Conservation (phyloP, 2,797 vertebrate species). For the Orestias chungarensis region DNA sequence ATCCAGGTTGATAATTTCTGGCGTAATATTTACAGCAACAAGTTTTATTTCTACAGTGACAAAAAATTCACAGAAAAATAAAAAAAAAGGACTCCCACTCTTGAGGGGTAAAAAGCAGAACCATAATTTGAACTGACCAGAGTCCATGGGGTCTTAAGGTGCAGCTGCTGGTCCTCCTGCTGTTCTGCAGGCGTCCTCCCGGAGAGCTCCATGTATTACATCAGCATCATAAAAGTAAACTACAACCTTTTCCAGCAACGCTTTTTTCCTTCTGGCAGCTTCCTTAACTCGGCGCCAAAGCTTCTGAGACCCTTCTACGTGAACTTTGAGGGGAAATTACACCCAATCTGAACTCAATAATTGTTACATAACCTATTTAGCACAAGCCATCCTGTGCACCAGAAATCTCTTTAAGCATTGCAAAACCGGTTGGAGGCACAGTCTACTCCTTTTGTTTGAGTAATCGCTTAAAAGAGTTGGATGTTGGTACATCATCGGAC, state of each 20-base stretch:
- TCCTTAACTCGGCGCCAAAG: constrained; percentile 29
- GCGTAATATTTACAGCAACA: neutral
- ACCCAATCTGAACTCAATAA: constrained; percentile 41
- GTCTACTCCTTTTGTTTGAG: constrained; percentile 14
- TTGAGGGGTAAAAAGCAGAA: neutral
- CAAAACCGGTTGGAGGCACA: constrained; percentile 16
- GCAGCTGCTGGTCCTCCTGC: constrained; percentile 24
- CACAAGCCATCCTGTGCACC: neutral
- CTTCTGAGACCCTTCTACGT: constrained; percentile 26
- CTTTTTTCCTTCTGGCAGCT: constrained; percentile 16
- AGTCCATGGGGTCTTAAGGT: constrained; percentile 65
- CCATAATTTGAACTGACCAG: constrained; percentile 60
- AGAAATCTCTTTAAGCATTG: constrained; percentile 9
- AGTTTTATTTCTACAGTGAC: neutral
- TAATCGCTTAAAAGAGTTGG: neutral
- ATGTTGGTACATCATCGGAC: neutral
- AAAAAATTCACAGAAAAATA: neutral
- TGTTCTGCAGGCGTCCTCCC: constrained; percentile 18
- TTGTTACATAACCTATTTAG: constrained; percentile 55
- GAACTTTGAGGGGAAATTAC: constrained; percentile 33
- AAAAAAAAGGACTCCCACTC: neutral
- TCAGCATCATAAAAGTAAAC: constrained; percentile 6
- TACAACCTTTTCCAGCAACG: constrained; percentile 8
- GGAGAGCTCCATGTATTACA: constrained; percentile 48
- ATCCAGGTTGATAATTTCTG: neutral